Evolutionary conservation across 1,140 invertebrate genomes (phyloP), one percentile per base, ranked within the genome.

Genomic region (Panagrolaimus sp.): DNA sequence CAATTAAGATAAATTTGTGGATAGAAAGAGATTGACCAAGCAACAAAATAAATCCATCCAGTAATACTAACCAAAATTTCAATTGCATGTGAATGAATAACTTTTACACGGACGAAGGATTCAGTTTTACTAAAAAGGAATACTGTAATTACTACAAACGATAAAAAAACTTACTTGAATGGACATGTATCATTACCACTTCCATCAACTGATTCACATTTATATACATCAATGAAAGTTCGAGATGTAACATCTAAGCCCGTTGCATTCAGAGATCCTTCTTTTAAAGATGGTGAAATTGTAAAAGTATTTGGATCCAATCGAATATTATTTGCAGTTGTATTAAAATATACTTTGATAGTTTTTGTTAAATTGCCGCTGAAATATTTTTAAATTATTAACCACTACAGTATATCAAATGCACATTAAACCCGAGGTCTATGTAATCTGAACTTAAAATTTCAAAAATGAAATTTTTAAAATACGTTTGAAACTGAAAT

Each of bases 11-110:
- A 89, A n/a, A 93, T 90, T 86, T 99, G 96, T 5, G 96, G 95
- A 87, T 98, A 99, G 85, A 99, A 98, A 1, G 94, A 98, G 9
- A 98, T 85, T 1, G 93, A 96, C 96, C 96, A 99, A 13, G 93
- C 93, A 44, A 89, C 87, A 85, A 99, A 99, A 84, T 98, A 99
- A 11, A 95, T 86, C 96, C 96, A 99, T 23, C 96, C 96, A 80
- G 97, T 69, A n/a, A 83, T 68, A 46, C 66, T 64, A n/a, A 82
- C 71, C 5, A 82, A 44, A 8, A 70, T 14, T 9, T 69, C 66
- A n/a, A 82, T 47, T 11, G 65, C 13, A 23, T 72, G 46, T 57
- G 71, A 74, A 16, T 79, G 67, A 23, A 81, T 67, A 23, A 83
- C 75, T 25, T 63, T 72, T n/a, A 83, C 46, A 1, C 51, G 57